Base-by-base conservation (phyloP, 2,797 vertebrate species). In the Sebastes itinus region DNA sequence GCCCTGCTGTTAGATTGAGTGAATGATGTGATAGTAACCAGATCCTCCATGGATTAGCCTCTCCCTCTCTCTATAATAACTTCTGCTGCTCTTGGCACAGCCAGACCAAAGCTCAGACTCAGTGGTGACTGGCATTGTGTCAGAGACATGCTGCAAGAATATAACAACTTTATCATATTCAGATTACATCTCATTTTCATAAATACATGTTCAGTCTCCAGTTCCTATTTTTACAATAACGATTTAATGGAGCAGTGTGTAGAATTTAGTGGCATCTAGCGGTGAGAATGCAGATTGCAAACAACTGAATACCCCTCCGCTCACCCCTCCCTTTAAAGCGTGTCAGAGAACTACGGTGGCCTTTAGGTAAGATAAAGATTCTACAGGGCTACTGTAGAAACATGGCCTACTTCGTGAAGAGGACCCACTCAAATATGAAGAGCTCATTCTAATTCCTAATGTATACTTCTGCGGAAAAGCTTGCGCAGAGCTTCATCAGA, bases 21-120 rank as follows among this genome's bases (percentile, higher is more conserved):
- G 67, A 70, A 77, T 84, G 80, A 87, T 72, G 82, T 82, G 84
- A 88, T 80, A 75, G 88, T 87, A 84, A 88, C 75, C 83, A 87
- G 74, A 87, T 82, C 76, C 75, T 84, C 70, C 7, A 25, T 68
- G 81, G 80, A 83, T 89, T 85, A 82, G 77, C 80, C 84, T 81
- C 77, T 81, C 54, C 80, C 77, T 74, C 58, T 70, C 65, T 74
- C 56, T 28, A 32, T 78, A 72, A 89, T 87, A 88, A 87, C 72
- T 13, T 70, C 52, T 42, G 46, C 72, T 75, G 63, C 80, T 86
- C 67, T 71, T 22, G 61, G 75, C 16, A 0, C 81, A 81, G 77
- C 32, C 87, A 23, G 65, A 73, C 80, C 78, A 78, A 64, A 71
- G 76, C 55, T 64, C 35, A 16, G 56, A 72, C 59, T 27, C 58